Evolutionary conservation across 35 echinoderm and acorn worm genomes (phyloP), one percentile per base, ranked within the genome.

Genomic region (Heliocidaris tuberculata): DNA sequence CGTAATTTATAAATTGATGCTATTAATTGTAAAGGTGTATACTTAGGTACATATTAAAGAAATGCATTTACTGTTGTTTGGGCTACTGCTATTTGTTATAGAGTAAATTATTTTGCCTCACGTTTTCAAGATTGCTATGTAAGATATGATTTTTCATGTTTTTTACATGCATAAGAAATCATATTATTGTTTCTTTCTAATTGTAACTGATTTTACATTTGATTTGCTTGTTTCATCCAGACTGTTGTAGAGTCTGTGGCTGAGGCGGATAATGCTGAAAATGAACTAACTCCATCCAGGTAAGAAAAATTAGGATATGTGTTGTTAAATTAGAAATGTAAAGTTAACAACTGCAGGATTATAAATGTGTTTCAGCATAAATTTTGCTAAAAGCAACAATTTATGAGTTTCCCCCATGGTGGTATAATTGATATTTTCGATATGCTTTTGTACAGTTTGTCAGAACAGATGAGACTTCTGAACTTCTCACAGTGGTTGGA

Each of bases 381-480:
- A 1, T 42, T 42, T 42, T 3, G 35, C 35, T 42, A 42, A 42
- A 42, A 42, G 35, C 35, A 42, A 42, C 35, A 42, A 42, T 42
- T 42, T 42, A 42, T 42, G 35, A 13, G 10, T 56, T 56, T 56
- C 11, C 15, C 52, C 52, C 11, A 13, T 56, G 52, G 21, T 78
- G 21, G 21, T 24, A 4, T n/a, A 4, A 7, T 0, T 78, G 5
- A 78, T 78, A 78, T 78, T 78, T n/a, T 78, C 27, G 27, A 78
- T 78, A 24, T 78, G 13, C 65, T 90, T 95, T 11, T 48, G 92
- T 85, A 19, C 94, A 99, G 98, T 94, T 91, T 99, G 27, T 97
- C 98, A n/a, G 98, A 99, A 50, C 98, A 99, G 95, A 99, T 99
- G 98, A 97, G 98, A 86, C 78, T 96, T 27, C 94, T 99, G 2